These are phyloP conservation scores for Tupiocoris notatus DNA, from an alignment of 2,888 invertebrate genomes.

Conservation along the genomic window DNA sequence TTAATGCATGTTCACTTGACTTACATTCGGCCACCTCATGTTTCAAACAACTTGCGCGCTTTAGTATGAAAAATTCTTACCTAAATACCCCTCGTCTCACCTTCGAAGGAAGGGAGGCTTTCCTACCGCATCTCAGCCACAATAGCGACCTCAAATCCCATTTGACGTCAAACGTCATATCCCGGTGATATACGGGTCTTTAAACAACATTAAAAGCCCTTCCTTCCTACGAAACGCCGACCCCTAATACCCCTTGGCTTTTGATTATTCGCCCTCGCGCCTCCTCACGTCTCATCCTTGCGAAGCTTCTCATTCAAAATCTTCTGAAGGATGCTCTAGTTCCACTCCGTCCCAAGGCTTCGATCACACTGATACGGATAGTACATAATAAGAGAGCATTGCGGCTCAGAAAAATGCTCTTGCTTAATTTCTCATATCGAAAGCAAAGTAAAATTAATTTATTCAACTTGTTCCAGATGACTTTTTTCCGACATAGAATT, in stretches of 20 bases:
- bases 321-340: constrained; percentile 12
- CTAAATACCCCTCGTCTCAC: too few species aligned
- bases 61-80: background rate
- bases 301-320: constrained; percentile 22
- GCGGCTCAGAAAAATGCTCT: too few species aligned
- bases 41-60: background rate
- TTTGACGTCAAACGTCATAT: constrained; percentile 33
- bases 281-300: constrained; percentile 20
- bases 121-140: constrained; percentile 11
- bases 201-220: constrained; percentile 43
- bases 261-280: constrained; percentile 31
- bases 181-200: constrained; percentile 39
- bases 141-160: constrained; percentile 34
- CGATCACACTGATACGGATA: background rate
- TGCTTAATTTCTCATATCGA: too few species aligned
- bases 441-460: too few species aligned
- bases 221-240: constrained; percentile 9
- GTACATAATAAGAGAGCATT: too few species aligned
- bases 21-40: too few species aligned
- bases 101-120: background rate
- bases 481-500: too few species aligned
- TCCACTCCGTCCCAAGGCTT: background rate
- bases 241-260: constrained; percentile 13
- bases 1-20: too few species aligned
- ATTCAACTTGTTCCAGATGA: too few species aligned